Conservation (phyloP, 2,888 invertebrate genomes). For the Dicyrtomina minuta region DNA sequence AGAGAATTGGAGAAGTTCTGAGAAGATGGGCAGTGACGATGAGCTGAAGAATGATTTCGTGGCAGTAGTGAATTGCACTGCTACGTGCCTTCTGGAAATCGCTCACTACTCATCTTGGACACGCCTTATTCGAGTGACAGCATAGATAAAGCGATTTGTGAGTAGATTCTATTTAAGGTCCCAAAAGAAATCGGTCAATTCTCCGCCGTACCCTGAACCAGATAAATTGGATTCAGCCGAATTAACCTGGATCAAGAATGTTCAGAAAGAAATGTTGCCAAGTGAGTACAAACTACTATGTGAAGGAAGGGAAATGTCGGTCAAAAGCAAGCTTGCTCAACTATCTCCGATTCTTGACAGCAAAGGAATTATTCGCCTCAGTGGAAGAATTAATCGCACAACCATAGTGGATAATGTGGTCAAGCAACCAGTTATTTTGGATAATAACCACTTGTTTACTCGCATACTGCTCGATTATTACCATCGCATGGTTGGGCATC, state of each 20-base stretch:
- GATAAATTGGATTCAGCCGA: too few relatives aligned
- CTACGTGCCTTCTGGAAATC: neutral
- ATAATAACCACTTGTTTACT: constrained; percentile 23
- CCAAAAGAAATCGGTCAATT: too few relatives aligned
- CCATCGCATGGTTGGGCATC: constrained; percentile 23
- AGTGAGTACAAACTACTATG: neutral
- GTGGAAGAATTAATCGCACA: neutral
- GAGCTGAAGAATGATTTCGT: neutral
- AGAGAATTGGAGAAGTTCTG: too few relatives aligned
- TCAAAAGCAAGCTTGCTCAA: neutral
- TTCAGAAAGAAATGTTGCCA: neutral
- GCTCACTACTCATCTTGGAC: constrained; percentile 8
- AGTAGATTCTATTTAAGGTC: too few relatives aligned
- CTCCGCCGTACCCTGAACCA: too few relatives aligned
- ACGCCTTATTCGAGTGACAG: constrained; percentile 18
- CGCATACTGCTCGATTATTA: constrained; percentile 4
- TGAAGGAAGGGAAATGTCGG: neutral
- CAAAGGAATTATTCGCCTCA: neutral
- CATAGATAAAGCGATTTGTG: constrained; percentile 11
- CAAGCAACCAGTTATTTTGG: constrained; percentile 22
- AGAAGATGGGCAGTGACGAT: too few relatives aligned
- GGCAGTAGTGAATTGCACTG: too few relatives aligned
- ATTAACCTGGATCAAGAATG: neutral
- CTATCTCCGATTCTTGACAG: neutral
- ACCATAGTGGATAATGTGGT: neutral